Percentiles rank a stretch among this genome's conserved stretches.
phyloP scores from a whole-genome alignment of 2,888 invertebrate species.

The Fragum sueziense region DNA sequence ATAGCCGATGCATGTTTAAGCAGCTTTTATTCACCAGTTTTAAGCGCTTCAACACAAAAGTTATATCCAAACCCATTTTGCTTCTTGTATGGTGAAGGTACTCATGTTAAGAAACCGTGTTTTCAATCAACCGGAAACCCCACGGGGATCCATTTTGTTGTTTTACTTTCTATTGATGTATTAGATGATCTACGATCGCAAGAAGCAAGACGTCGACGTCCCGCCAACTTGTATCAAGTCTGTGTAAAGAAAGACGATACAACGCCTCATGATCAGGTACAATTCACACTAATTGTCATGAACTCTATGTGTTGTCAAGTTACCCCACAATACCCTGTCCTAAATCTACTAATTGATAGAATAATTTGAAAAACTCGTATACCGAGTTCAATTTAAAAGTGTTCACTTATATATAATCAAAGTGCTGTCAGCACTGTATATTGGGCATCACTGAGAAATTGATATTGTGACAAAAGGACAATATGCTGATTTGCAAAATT shows the following conservation, averaged over 20 bases:
- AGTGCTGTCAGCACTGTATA: no score
- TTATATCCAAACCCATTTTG: conserved; percentile 15
- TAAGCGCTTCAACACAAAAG: background rate
- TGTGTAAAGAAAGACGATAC: no score
- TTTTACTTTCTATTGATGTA: background rate
- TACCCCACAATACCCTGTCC: no score
- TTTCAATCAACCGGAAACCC: background rate
- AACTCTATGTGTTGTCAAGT: background rate
- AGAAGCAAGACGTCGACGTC: background rate
- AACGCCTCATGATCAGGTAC: background rate
- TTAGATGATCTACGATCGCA: background rate
- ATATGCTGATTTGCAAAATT: no score
- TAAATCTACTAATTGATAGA: no score
- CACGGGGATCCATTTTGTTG: background rate
- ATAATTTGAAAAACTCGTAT: no score
- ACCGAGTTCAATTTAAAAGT: no score
- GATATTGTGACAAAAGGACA: no score
- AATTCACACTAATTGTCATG: background rate
- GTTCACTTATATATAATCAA: no score
- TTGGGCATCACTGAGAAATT: no score
- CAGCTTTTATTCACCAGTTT: background rate
- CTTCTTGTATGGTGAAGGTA: background rate
- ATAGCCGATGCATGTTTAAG: background rate
- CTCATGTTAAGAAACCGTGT: background rate
- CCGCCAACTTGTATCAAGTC: background rate